Base-by-base conservation (phyloP, 2,797 vertebrate species). In the Hippocampus kuda region DNA sequence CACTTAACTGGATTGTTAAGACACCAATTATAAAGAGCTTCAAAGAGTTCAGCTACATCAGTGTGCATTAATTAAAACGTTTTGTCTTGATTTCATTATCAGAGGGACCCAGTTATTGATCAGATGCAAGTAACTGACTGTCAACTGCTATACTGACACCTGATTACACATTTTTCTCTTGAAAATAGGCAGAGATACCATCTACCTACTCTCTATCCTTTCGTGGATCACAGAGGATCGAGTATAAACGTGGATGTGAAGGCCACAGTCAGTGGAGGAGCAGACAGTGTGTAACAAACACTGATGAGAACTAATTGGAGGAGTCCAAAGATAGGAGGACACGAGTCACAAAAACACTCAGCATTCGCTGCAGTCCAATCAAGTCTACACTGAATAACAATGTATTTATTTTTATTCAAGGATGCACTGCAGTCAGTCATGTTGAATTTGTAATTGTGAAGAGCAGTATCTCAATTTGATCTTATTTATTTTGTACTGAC, bases 1-100 rank as follows among this genome's bases (percentile, higher is more conserved):
- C 85, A 83, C 81, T 86, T 84, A 81, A 86, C 80, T 83, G 75
- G 76, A 79, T 79, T 77, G 77, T 83, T 83, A 76, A 83, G 70
- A 76, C 76, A n/a, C 67, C 70, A 63, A 81, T 60, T n/a, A 77
- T 80, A 87, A 84, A 88, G 86, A 84, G 78, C 75, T 78, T 73
- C 75, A 77, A 85, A 73, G 69, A 72, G 69, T 80, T 81, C 65
- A 42, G 76, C 71, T 69, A 77, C 65, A 65, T 76, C 76, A 77
- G 77, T 75, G 74, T 80, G 78, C 77, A 38, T 66, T 79, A 83
- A 85, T 86, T 87, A 73, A 83, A 88, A 12, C 26, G 2, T 88
- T 86, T 78, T 65, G 71, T 78, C 68, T 64, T 74, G 77, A 84
- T 81, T 67, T 76, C 78, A 84, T 86, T 79, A 81, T 81, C 75